Conservation (phyloP, 1,140 invertebrate genomes). For the Pygmarrhopalites habei region DNA sequence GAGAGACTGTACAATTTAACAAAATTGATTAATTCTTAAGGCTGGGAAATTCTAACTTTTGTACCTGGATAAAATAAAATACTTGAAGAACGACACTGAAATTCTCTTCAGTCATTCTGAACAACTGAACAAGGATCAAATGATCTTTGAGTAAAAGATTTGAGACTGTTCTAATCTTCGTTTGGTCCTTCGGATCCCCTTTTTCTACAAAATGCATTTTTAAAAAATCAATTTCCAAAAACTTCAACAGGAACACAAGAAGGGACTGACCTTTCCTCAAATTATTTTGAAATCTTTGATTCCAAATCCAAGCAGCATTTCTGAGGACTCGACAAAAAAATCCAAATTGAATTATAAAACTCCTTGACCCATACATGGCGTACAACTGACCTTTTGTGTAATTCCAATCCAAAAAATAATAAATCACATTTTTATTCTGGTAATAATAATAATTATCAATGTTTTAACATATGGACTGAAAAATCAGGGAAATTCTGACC, state of each 20-base stretch:
- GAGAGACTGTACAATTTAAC: too few species aligned
- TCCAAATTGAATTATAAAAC: not conserved
- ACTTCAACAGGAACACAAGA: not conserved
- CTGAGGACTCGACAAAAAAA: not conserved
- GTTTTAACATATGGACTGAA: not conserved
- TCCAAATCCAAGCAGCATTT: not conserved
- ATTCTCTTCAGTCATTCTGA: not conserved
- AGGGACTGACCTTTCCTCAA: not conserved
- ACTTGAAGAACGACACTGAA: not conserved
- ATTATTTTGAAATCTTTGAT: not conserved
- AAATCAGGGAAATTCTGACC: not conserved
- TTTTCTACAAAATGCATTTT: not conserved
- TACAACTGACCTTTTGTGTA: not conserved
- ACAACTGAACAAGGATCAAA: slow-evolving; percentile 4
- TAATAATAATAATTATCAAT: not conserved
- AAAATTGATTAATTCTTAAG: too few species aligned
- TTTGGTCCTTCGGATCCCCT: not conserved
- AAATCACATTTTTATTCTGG: not conserved
- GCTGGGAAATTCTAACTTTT: too few species aligned
- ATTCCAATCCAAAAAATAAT: not conserved
- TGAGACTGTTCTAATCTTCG: not conserved
- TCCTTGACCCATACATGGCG: not conserved
- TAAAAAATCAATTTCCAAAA: not conserved
- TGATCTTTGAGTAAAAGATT: not conserved
- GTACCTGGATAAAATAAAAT: not conserved